Conservation (phyloP, 35 echinoderm and acorn worm genomes). For the Patiria miniata region DNA sequence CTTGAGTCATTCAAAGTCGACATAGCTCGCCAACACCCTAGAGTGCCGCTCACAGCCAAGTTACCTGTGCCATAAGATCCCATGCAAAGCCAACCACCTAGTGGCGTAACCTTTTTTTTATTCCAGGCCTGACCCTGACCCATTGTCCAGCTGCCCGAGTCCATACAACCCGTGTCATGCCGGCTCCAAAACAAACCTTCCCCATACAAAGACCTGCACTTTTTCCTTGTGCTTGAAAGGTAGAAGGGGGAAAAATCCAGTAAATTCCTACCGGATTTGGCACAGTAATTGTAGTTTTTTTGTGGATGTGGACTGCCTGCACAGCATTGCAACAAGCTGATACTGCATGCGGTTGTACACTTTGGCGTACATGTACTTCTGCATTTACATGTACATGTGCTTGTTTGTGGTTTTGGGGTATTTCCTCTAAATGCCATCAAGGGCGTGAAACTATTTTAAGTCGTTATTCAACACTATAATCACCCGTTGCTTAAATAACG, state of each 20-base stretch:
- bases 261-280: constrained; percentile 5
- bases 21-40: not conserved
- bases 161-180: constrained; percentile 17
- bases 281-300: not conserved
- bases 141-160: constrained; percentile 14
- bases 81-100: constrained; percentile 7
- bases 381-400: too few relatives aligned
- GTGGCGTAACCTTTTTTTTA: not conserved
- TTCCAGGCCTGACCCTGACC: constrained; percentile 17
- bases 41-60: not conserved
- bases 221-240: not conserved
- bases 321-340: not conserved
- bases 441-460: too few relatives aligned
- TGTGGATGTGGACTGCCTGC: not conserved
- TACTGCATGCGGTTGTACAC: too few relatives aligned
- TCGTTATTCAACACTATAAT: too few relatives aligned
- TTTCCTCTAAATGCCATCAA: too few relatives aligned
- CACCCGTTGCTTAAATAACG: too few relatives aligned
- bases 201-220: constrained; percentile 20
- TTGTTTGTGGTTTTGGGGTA: too few relatives aligned
- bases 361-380: too few relatives aligned
- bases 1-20: constrained; percentile 7
- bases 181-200: constrained; percentile 25
- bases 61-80: not conserved
- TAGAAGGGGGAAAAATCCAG: not conserved